Base-by-base conservation (phyloP, 1,140 invertebrate species). In the Doryteuthis pealeii region DNA sequence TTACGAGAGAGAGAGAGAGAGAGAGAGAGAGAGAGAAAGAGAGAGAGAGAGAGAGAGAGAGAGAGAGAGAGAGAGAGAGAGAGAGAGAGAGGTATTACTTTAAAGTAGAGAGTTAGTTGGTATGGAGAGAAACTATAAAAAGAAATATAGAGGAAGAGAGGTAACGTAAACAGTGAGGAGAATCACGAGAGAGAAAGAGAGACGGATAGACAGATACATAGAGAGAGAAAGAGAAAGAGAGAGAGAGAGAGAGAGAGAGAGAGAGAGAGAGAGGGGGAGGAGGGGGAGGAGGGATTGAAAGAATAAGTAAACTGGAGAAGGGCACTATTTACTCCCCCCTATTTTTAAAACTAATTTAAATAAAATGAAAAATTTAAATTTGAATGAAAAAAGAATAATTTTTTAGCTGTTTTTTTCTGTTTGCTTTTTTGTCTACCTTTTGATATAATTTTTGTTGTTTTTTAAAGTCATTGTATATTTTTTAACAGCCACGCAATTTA, bases 11-110 rank as follows among this genome's bases (percentile, higher is more conserved):
- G 62, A 74, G n/a, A 31, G 22, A n/a, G 10, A 26, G 26, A 32
- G 33, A 67, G 72, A 73, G 72, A 67, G 72, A 73, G 72, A 73
- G 58, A 73, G 72, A 73, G 58, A 70, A 54, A 73, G 72, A 73
- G 58, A 73, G 58, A 70, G 54, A 73, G 58, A 73, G 62, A 73
- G 72, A 71, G 72, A 73, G 54, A 73, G 72, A 68, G 72, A 73
- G 72, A 73, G 72, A 73, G 72, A 70, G 62, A 68, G 72, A 73
- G 72, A 73, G 72, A 70, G 8, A 70, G 45, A 49, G 45, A 49
- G 1, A 49, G 45, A 49, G 1, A 49, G 45, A 49, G 45, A 49
- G 45, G 22, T 49, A 12, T 49, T 49, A 1, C 12, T 49, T 14
- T 49, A 49, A 14, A 14, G 12, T 12, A 49, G 22, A 49, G n/a